Evolutionary conservation across 92 coral and sea anemone species (phyloP).

Genomic region (Pocillopora meandrina): DNA sequence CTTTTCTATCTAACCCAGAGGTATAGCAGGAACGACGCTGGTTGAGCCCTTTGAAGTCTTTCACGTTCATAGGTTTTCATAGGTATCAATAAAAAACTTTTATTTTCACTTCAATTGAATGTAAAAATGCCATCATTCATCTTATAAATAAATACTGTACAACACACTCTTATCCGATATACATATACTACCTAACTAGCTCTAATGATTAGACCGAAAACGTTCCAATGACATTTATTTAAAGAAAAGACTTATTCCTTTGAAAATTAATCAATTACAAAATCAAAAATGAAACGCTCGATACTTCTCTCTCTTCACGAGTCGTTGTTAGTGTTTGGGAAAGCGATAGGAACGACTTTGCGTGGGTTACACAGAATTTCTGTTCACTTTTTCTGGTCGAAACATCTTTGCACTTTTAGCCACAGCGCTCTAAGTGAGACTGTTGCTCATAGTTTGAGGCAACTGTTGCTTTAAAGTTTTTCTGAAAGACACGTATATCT

Average conservation of each 20-base stretch:
- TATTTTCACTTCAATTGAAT: constrained; percentile 13
- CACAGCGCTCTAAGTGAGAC: no score
- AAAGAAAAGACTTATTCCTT: background rate
- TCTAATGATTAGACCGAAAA: background rate
- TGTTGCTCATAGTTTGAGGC: no score
- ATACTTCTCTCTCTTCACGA: background rate
- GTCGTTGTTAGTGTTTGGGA: background rate
- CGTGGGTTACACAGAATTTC: no score
- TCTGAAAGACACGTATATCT: no score
- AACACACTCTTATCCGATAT: constrained; percentile 6
- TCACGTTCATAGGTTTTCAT: background rate
- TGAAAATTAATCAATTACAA: background rate
- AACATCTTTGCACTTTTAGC: no score
- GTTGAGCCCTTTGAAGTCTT: no score
- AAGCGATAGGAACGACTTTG: background rate
- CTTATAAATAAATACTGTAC: constrained; percentile 42
- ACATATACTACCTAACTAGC: background rate
- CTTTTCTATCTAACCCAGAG: no score
- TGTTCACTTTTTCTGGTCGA: no score
- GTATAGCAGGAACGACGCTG: no score
- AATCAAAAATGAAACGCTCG: background rate
- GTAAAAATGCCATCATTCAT: constrained; percentile 25
- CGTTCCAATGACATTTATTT: background rate
- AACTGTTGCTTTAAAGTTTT: no score
- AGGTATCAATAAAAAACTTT: constrained; percentile 6